phyloP scores from a whole-genome alignment of 2,113 vertebrate genomes.

The Xiphophorus couchianus region DNA sequence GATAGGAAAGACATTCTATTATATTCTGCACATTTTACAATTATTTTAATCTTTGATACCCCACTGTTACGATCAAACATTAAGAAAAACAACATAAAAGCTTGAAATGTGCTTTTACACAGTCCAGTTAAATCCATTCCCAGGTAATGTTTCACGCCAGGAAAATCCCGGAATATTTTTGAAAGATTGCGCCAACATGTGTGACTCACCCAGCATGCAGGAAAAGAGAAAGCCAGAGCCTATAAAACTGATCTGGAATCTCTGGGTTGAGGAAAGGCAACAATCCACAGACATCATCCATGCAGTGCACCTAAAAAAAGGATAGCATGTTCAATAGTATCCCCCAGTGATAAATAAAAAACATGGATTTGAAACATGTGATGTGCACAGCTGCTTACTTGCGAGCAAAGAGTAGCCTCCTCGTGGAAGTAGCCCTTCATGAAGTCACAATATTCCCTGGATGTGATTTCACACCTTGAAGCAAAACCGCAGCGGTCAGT shows the following conservation, averaged over 20 bases:
- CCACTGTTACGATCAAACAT: not conserved
- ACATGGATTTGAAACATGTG: not conserved
- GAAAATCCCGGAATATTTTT: not conserved
- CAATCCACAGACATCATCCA: slow-evolving; percentile 97
- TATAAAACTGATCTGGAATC: slow-evolving; percentile 98
- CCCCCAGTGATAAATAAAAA: not conserved
- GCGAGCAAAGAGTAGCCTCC: slow-evolving; percentile 96
- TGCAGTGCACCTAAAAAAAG: slow-evolving; percentile 90
- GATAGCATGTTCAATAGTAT: not conserved
- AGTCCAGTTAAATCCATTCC: not conserved
- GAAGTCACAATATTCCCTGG: slow-evolving; percentile 97
- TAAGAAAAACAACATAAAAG: not conserved
- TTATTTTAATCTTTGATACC: not conserved
- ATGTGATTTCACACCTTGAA: slow-evolving; percentile 97
- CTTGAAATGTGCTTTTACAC: not conserved
- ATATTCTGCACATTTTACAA: no score
- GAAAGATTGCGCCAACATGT: not conserved
- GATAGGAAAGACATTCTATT: no score
- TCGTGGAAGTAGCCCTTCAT: slow-evolving; percentile 98
- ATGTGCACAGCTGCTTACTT: slow-evolving; percentile 79
- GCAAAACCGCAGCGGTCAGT: not conserved
- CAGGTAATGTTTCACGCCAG: not conserved
- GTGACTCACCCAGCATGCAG: slow-evolving; percentile 91
- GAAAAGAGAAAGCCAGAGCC: slow-evolving; percentile 98
- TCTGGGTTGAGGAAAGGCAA: slow-evolving; percentile 97